Conservation (phyloP, 2,888 invertebrate genomes). For the Tenthredo livida region DNA sequence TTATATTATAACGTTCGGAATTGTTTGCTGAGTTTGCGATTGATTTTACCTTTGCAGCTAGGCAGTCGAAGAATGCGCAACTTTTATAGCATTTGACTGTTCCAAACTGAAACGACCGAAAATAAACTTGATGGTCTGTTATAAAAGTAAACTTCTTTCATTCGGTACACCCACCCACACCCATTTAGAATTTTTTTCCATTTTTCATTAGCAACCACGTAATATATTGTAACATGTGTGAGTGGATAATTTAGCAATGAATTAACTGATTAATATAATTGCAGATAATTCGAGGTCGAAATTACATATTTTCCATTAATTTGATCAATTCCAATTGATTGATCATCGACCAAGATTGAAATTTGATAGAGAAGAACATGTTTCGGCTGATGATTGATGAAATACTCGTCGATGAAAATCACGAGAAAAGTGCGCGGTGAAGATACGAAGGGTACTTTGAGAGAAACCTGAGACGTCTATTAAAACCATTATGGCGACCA, state of each 20-base stretch:
- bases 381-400: too few relatives aligned
- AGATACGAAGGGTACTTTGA: background rate
- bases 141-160: background rate
- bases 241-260: background rate
- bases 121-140: background rate
- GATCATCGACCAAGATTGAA: background rate
- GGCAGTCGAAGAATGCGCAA: background rate
- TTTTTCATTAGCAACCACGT: background rate
- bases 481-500: constrained; percentile 24
- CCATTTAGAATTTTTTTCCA: background rate
- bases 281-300: background rate
- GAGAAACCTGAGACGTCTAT: constrained; percentile 23
- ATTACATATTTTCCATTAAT: background rate
- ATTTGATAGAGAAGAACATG: background rate
- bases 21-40: background rate
- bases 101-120: background rate
- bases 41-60: background rate
- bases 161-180: background rate
- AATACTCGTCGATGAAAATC: background rate
- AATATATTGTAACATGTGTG: too few relatives aligned
- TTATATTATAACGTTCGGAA: background rate
- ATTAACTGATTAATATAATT: background rate
- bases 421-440: background rate
- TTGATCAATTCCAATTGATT: background rate
- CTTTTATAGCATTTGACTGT: background rate